These are phyloP conservation scores for Kobus ellipsiprymnus DNA, from an alignment of 2,113 vertebrate genomes.

Conservation along the genomic window DNA sequence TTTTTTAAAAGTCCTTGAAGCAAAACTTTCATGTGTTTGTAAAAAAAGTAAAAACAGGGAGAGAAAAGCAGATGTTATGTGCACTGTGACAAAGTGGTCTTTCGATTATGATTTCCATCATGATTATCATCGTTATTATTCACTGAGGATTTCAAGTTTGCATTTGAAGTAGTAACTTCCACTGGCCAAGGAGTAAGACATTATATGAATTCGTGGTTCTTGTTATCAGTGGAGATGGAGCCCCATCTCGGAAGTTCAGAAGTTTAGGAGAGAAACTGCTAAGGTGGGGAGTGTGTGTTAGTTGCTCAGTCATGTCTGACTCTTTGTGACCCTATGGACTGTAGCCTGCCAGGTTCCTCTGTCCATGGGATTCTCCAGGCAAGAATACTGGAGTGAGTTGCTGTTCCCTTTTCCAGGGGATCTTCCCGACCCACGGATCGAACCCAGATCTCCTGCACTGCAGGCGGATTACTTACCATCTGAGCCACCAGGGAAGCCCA, in stretches of 20 bases:
- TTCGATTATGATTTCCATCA: neutral
- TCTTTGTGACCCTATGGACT: neutral
- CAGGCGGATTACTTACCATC: neutral
- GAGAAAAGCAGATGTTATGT: neutral
- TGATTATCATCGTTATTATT: neutral
- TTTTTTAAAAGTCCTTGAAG: neutral
- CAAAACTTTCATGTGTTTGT: neutral
- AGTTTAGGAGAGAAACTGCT: neutral
- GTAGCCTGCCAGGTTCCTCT: neutral
- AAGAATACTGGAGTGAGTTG: neutral
- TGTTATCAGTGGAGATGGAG: neutral
- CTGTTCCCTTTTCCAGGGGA: neutral
- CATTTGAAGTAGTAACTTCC: neutral
- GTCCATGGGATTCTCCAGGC: neutral
- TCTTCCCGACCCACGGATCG: fast-evolving
- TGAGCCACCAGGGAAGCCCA: neutral
- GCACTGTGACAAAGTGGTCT: neutral
- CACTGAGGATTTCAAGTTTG: neutral
- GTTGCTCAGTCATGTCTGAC: neutral
- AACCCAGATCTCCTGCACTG: neutral
- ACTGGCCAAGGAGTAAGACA: neutral
- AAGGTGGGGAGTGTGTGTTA: neutral
- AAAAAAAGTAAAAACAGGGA: neutral
- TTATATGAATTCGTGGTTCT: neutral
- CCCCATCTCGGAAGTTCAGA: neutral